Percentiles rank a stretch among this genome's conserved stretches.
phyloP scores from a whole-genome alignment of 2,797 vertebrate genomes.

The Strix occidentalis region DNA sequence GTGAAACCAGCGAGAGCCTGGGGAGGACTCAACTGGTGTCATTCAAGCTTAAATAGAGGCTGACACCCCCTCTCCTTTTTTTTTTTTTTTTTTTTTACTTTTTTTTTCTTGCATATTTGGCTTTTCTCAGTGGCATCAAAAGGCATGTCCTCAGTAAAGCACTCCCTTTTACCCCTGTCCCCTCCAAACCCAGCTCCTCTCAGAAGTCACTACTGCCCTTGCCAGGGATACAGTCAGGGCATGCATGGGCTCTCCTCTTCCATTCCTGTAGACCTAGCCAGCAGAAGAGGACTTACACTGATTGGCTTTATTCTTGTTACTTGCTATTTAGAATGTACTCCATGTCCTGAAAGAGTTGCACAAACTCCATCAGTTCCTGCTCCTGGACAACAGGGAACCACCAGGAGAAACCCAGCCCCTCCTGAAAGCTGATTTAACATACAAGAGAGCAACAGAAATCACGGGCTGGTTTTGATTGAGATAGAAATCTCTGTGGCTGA shows the following conservation, averaged over 20 bases:
- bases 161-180: background rate
- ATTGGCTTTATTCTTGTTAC: background rate
- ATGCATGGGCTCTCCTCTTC: background rate
- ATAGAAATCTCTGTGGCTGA: background rate
- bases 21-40: background rate
- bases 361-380: background rate
- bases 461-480: background rate
- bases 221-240: background rate
- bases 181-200: background rate
- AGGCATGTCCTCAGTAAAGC: background rate
- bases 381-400: background rate
- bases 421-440: background rate
- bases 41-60: background rate
- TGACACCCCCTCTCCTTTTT: rapidly evolving
- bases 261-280: background rate
- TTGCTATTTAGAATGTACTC: background rate
- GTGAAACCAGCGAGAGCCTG: rapidly evolving
- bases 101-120: background rate
- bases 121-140: background rate
- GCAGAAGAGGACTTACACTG: background rate
- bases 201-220: background rate
- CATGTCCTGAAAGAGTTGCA: background rate
- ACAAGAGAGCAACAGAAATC: background rate
- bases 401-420: background rate
- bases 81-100: background rate